Percentiles rank a stretch among this genome's conserved stretches.
Evolutionary conservation across 2,797 vertebrate genomes (phyloP).

Genomic region (Falco concolor): DNA sequence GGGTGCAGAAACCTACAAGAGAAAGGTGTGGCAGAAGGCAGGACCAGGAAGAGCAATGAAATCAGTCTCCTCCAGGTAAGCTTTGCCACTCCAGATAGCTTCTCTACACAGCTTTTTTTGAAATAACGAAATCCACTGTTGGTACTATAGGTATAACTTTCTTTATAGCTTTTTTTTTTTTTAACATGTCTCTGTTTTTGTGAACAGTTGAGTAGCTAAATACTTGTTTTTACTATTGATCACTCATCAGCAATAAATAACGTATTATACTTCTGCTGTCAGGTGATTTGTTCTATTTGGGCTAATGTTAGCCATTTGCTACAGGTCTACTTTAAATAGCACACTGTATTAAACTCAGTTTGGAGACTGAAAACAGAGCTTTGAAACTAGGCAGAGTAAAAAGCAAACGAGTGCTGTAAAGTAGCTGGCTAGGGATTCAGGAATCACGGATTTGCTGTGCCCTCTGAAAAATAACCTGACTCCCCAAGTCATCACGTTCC

Average conservation of each 20-base stretch:
- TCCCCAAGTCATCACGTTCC: neutral
- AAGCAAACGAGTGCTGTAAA: neutral
- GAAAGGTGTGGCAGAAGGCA: neutral
- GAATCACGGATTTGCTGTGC: neutral
- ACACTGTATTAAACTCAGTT: neutral
- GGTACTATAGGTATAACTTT: neutral
- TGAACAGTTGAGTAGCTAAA: neutral
- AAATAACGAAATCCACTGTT: neutral
- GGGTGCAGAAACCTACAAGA: neutral
- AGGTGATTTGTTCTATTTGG: neutral
- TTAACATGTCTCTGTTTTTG: neutral
- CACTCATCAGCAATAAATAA: neutral
- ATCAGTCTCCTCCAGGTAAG: neutral
- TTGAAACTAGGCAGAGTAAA: neutral
- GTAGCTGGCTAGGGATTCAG: neutral
- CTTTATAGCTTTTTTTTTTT: neutral
- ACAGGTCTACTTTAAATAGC: neutral
- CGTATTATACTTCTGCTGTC: neutral
- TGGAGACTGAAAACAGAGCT: neutral
- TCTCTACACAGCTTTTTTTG: neutral
- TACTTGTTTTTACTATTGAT: neutral
- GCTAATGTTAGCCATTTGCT: neutral
- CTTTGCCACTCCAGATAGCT: neutral
- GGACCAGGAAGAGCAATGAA: neutral
- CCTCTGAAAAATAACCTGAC: neutral